Base-by-base conservation (phyloP, 2,888 invertebrate species). In the Hirtodrosophila duncani region DNA sequence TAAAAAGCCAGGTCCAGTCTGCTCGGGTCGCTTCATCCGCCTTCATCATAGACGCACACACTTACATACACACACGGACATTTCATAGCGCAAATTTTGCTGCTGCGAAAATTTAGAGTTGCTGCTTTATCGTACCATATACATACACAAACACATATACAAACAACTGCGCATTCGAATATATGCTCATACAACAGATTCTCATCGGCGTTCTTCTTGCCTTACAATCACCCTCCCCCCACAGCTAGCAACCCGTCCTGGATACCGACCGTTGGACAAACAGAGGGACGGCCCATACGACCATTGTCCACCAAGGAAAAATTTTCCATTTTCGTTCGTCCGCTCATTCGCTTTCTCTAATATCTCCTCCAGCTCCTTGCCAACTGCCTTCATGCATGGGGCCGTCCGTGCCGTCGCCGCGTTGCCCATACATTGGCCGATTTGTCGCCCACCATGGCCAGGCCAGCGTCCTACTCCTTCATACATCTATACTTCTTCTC, bases 261-360 rank as follows among this genome's bases (percentile, higher is more conserved):
- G 41, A 44, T 41, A 48, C 39, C 60, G 44, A 24, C 17, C 53
- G 11, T n/a, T n/a, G n/a, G n/a, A n/a, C 59, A 16, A 9, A 53
- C 26, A 27, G 39, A 45, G 49, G 31, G 31, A 51, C 39, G 29
- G 48, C 31, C 55, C 43, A 41, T 33, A 58, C 48, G 72, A 61
- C 70, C 59, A 63, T 71, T 72, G 80, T 72, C 80, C 72, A 65
- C 62, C 51, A 71, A 80, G 72, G 64, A 77, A 62, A 80, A 71
- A 75, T 79, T 72, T 72, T 80, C 80, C 65, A 77, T 77, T 72
- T 79, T 80, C 80, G 57, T 67, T 74, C 70, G 57, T 49, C 57
- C 46, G 55, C 55, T 63, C 55, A 18, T 64, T 55, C 49, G 41
- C 46, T 80, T 80, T 72, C 72, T 77, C 80, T 80, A 65, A 67